Base-by-base conservation (phyloP, 2,888 invertebrate species). In the Drosophila borealis region DNA sequence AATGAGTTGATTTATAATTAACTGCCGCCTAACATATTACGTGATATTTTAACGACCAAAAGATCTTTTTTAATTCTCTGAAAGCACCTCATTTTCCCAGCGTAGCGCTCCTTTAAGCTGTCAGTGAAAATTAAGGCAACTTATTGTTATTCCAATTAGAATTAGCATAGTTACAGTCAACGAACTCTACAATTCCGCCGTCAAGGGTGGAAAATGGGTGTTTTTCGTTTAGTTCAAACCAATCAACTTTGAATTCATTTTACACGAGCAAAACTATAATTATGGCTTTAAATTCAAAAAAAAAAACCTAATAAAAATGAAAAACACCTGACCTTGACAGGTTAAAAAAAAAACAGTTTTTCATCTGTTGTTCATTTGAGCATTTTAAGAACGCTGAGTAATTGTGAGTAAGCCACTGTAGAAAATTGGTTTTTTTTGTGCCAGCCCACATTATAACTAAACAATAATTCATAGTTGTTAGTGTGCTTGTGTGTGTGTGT, bases 351-450 rank as follows among this genome's bases (percentile, higher is more conserved):
- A 36, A 5, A 42, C 29, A 29, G 29, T 8, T 8, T 25, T 25
- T 8, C 33, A 14, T 11, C 13, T 42, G 19, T 8, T 8, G 6
- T 25, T 8, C 33, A 14, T 19, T 19, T 42, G 19, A 10, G 19
- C 42, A 44, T 11, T 13, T 34, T 11, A 13, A n/a, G 13, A 62
- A 21, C 17, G 13, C 21, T 49, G 19, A 59, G 21, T 41, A 49
- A 49, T 36, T 25, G 14, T 36, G n/a, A 21, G 4, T 49, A 37
- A 36, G n/a, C 5, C n/a, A 17, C 11, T 44, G 59, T 49, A 21
- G 9, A 36, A 55, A 61, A 59, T 55, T 48, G 21, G 29, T 67
- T 66, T 71, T 62, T 66, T 59, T 48, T 39, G 41, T 54, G 34
- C n/a, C 51, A 42, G 34, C 19, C 41, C 42, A 19, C 54, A 54